These are phyloP conservation scores for Cantharis rufa DNA, from an alignment of 2,888 invertebrate species.

Conservation along the genomic window DNA sequence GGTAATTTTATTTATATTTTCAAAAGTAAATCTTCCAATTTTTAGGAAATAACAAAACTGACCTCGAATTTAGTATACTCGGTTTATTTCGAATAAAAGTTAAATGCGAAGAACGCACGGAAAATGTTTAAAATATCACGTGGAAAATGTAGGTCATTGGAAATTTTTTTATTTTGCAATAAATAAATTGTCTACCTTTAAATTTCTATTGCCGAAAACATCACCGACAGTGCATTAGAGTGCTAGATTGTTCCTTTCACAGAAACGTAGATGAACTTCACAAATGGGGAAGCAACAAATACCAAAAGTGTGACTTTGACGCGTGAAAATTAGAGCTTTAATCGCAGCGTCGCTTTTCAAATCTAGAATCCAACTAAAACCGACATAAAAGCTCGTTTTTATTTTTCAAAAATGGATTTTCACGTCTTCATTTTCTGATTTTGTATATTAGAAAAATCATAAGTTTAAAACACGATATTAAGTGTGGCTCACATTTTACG, in stretches of 20 bases:
- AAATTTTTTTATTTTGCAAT: not conserved
- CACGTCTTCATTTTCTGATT: no score
- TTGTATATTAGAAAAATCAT: no score
- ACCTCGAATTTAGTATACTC: not conserved
- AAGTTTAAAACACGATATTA: no score
- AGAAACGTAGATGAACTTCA: not conserved
- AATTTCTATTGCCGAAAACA: not conserved
- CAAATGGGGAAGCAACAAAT: not conserved
- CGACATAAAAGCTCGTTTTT: not conserved
- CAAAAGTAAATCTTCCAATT: not conserved
- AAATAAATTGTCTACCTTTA: not conserved
- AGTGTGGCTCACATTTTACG: no score
- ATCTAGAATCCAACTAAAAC: not conserved
- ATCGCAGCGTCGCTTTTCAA: not conserved
- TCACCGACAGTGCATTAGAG: not conserved
- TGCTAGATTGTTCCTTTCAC: not conserved
- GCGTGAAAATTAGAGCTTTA: not conserved
- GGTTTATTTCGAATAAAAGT: not conserved
- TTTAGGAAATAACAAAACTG: not conserved
- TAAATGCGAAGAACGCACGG: not conserved
- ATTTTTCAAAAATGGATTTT: not conserved
- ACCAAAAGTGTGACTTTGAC: not conserved
- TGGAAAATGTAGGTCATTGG: not conserved
- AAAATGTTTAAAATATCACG: not conserved
- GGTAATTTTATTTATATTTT: not conserved